A percentile compares a stretch with the other conserved stretches of the same genome.
Evolutionary conservation across 2,888 invertebrate genomes (phyloP).

Genomic region (Amphimallon solstitiale): DNA sequence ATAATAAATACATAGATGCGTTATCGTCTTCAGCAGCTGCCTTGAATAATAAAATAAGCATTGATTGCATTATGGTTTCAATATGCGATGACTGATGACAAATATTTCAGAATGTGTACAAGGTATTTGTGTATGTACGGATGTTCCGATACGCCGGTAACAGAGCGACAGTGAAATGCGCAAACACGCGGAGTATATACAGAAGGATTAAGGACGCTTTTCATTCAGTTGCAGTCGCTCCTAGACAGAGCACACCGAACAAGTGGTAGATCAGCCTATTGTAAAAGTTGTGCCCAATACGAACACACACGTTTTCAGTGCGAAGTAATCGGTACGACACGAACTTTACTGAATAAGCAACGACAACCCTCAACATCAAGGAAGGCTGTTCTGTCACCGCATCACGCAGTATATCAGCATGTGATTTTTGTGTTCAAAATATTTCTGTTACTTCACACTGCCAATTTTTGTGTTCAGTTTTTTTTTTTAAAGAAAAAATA

Average conservation of each 20-base stretch:
- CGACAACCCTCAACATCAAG: conserved; percentile 2
- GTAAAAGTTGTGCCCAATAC: conserved; percentile 26
- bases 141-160: conserved; percentile 24
- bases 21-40: background rate
- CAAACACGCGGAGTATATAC: conserved; percentile 43
- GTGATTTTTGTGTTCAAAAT: conserved; percentile 46
- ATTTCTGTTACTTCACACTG: conserved; percentile 39
- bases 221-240: conserved; percentile 46
- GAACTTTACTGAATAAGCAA: conserved; percentile 16
- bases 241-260: conserved; percentile 35
- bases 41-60: conserved; percentile 15
- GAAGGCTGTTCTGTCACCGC: background rate
- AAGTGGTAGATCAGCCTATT: conserved; percentile 42
- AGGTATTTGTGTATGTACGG: background rate
- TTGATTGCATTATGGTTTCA: conserved; percentile 23
- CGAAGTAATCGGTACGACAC: conserved; percentile 40
- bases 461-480: conserved; percentile 39
- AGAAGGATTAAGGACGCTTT: conserved; percentile 47
- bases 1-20: background rate
- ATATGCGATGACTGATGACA: conserved; percentile 11
- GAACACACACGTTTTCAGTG: conserved; percentile 42
- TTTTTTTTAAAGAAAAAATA: conserved; percentile 41
- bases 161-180: conserved; percentile 31
- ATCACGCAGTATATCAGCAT: conserved; percentile 44
- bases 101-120: conserved; percentile 8